These are phyloP conservation scores for Pangasius sanitwongsei DNA, from an alignment of 2,797 vertebrate genomes.

Conservation along the genomic window DNA sequence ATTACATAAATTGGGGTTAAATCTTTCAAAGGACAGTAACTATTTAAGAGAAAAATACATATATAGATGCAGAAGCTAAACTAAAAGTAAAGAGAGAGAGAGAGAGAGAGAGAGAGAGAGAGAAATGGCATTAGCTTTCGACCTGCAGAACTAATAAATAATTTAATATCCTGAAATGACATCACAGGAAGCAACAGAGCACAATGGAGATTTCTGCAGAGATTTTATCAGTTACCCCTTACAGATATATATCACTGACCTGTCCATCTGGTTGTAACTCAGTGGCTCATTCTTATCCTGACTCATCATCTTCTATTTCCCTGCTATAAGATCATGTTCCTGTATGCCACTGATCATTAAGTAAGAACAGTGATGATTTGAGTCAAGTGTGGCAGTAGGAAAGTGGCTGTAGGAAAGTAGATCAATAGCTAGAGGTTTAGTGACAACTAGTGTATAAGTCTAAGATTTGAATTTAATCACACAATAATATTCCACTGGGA, in stretches of 20 bases:
- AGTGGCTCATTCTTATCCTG: slow-evolving; percentile 23
- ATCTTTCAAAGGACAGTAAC: not conserved
- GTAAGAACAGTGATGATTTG: not conserved
- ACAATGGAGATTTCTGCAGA: slow-evolving; percentile 61
- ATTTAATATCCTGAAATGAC: slow-evolving; percentile 75
- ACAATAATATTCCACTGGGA: not conserved
- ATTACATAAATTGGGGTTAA: not conserved
- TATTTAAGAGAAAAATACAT: not conserved
- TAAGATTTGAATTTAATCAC: not conserved
- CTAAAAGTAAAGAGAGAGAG: not conserved
- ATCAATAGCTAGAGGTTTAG: not conserved
- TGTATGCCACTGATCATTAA: not conserved
- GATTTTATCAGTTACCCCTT: slow-evolving; percentile 59
- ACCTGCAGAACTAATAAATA: slow-evolving; percentile 71
- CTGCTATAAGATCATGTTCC: slow-evolving; percentile 24
- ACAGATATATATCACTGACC: slow-evolving; percentile 29
- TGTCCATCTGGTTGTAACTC: slow-evolving; percentile 48
- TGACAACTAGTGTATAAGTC: not conserved
- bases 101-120: slow-evolving; percentile 22
- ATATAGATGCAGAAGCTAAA: not conserved
- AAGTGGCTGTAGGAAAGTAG: not conserved
- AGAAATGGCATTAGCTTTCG: slow-evolving; percentile 41
- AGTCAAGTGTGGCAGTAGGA: not conserved
- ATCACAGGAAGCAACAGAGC: slow-evolving; percentile 66
- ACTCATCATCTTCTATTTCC: slow-evolving; percentile 30